Evolutionary conservation across 2,888 invertebrate species (phyloP), one percentile per base, ranked within the genome.

Genomic region (Marasmarcha lunaedactyla): DNA sequence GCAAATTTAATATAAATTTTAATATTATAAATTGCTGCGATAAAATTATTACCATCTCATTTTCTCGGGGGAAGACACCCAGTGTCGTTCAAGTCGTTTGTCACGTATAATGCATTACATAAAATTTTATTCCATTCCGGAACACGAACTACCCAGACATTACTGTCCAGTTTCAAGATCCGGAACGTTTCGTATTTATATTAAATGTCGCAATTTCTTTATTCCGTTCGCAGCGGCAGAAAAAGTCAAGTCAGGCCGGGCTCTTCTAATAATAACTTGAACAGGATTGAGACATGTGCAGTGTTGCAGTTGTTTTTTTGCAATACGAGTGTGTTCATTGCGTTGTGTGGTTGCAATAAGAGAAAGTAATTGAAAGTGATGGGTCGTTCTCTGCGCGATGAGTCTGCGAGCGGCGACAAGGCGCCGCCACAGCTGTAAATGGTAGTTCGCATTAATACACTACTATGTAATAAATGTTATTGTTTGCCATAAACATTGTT

Each of bases 381-480:
- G 20, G 20, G 20, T 20, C 20, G 63, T 65, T 64, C 61, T 62
- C 57, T 62, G 57, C 57, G 45, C 53, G 47, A 30, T 11, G 30
- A 7, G 7, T 20, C 20, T 20, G 51, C 61, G 59, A 57, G 53
- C 51, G 46, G 45, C 54, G 47, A 53, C 50, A 51, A 54, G 71
- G 59, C 76, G 69, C 63, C 69, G 61, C 56, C 60, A 57, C 61
- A 60, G 59, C 70, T 70, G 66, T 71, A 74, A 78, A 76, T 71
- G 67, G 64, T 4, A 71, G 59, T 67, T 57, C 63, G 63, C 71
- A 73, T 76, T 77, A 77, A 79, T 78, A 72, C 68, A 63, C 66
- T 62, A 74, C 73, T 73, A 72, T 69, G 72, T 69, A 71, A 77
- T 79, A 76, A 77, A 78, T 78, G 77, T 77, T 79, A 78, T 79